These are phyloP conservation scores for Trachymyrmex cornetzi DNA, from an alignment of 1,140 invertebrate genomes.

Conservation along the genomic window DNA sequence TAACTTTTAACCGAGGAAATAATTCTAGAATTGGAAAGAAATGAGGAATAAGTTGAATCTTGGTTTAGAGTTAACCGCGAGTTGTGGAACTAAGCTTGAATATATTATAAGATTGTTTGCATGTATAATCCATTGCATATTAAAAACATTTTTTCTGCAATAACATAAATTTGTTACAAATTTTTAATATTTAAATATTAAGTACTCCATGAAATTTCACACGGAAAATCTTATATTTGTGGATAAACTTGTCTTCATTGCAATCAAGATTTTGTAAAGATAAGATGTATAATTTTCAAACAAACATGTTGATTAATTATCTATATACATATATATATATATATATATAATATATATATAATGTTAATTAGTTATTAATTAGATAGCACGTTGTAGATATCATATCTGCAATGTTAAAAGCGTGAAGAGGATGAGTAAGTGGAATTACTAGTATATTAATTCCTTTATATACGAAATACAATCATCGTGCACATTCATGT, in stretches of 20 bases:
- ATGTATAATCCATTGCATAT: background rate
- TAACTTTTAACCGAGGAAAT: too few species aligned
- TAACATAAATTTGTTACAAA: constrained; percentile 20
- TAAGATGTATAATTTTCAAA: background rate
- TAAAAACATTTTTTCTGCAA: background rate
- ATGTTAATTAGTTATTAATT: constrained; percentile 26
- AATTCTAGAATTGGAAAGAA: too few species aligned
- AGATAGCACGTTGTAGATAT: background rate
- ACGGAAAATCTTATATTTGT: background rate
- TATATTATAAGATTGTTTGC: too few species aligned
- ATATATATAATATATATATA: too few species aligned
- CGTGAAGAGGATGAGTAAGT: background rate
- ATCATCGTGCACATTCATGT: background rate
- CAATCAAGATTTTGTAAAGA: background rate
- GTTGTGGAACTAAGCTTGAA: too few species aligned
- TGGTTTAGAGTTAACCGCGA: too few species aligned
- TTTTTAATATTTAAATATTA: constrained; percentile 14
- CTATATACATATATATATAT: background rate
- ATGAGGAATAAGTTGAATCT: too few species aligned
- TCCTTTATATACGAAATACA: constrained; percentile 26
- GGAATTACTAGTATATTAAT: constrained; percentile 44
- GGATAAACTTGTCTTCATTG: background rate
- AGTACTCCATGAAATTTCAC: background rate
- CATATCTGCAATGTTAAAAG: background rate
- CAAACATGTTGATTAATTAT: background rate